phyloP scores from a whole-genome alignment of 2,113 vertebrate species.

The Phrynosoma platyrhinos region DNA sequence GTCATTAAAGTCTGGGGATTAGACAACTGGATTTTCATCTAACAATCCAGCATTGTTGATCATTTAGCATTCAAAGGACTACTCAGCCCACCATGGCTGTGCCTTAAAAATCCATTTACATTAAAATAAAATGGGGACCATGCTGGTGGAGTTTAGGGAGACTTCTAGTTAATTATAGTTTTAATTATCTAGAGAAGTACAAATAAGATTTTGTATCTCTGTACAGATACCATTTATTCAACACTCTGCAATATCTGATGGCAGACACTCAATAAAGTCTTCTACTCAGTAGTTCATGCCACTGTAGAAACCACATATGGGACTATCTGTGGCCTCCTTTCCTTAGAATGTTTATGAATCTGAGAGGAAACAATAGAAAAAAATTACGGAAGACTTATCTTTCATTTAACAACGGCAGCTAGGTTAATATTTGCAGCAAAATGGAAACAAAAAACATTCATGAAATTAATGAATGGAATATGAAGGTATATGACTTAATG shows the following conservation, averaged over 20 bases:
- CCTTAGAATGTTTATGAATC: not conserved
- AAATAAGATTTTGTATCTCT: not conserved
- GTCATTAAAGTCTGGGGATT: slow-evolving; percentile 17
- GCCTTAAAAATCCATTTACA: not conserved
- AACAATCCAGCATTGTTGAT: not conserved
- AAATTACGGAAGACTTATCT: too few species aligned
- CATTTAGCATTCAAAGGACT: not conserved
- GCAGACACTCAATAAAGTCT: not conserved
- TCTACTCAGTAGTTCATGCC: not conserved
- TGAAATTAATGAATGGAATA: too few species aligned
- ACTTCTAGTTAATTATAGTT: not conserved
- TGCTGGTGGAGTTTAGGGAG: not conserved
- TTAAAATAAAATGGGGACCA: not conserved
- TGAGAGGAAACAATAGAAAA: too few species aligned
- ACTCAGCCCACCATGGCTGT: not conserved
- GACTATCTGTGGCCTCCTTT: not conserved
- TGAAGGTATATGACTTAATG: too few species aligned
- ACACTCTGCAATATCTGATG: not conserved
- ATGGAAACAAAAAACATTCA: too few species aligned
- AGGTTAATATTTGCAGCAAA: too few species aligned
- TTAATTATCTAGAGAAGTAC: not conserved
- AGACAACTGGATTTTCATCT: slow-evolving; percentile 27
- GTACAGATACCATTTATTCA: slow-evolving; percentile 30
- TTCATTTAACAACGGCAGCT: too few species aligned
- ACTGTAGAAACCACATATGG: not conserved